Evolutionary conservation across 2,888 invertebrate genomes (phyloP).

Genomic region (Stenodema calcarata): DNA sequence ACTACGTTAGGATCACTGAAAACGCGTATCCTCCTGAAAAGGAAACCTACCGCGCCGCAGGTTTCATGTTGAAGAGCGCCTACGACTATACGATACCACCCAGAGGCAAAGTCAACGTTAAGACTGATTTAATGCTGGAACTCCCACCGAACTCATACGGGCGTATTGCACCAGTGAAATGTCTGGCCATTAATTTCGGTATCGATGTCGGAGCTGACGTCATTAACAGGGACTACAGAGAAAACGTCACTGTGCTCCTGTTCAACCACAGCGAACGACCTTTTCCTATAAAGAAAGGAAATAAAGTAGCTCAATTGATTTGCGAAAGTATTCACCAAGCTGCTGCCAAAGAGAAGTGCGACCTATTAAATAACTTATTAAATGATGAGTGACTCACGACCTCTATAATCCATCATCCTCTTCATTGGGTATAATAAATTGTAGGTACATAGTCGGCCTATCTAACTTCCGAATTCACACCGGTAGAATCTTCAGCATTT

Average conservation of each 20-base stretch:
- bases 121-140: conserved; percentile 91
- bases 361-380: background rate
- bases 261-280: conserved; percentile 89
- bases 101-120: conserved; percentile 81
- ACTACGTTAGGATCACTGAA: conserved; percentile 5
- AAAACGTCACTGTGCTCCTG: conserved; percentile 88
- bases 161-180: conserved; percentile 91
- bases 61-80: conserved; percentile 69
- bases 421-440: too few relatives aligned
- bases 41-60: conserved; percentile 8
- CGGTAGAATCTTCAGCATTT: too few relatives aligned
- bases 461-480: too few relatives aligned
- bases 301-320: conserved; percentile 95
- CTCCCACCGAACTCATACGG: conserved; percentile 93
- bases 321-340: conserved; percentile 69
- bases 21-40: conserved; percentile 26
- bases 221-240: conserved; percentile 93
- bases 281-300: conserved; percentile 85
- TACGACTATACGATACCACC: conserved; percentile 84
- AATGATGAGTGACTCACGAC: too few relatives aligned
- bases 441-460: too few relatives aligned
- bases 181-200: conserved; percentile 90
- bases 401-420: too few relatives aligned
- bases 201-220: conserved; percentile 98
- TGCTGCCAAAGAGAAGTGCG: background rate